Evolutionary conservation across 92 coral and sea anemone genomes (phyloP).

Genomic region (Isaurus tuberculatus): DNA sequence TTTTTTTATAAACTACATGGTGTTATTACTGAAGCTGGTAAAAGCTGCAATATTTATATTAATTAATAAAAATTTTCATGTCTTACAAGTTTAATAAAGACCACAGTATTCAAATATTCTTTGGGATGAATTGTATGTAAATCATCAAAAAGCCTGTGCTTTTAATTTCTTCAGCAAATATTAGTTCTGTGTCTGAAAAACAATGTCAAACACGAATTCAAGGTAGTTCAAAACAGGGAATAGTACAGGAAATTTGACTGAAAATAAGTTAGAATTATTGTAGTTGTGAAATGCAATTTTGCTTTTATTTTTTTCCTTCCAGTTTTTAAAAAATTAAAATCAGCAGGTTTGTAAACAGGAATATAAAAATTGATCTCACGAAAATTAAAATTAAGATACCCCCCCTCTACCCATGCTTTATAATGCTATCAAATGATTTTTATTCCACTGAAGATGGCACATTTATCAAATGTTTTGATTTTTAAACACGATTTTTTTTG

Average conservation of each 20-base stretch:
- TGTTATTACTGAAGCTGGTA: constrained; percentile 11
- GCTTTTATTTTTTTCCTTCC: constrained; percentile 17
- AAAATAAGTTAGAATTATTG: constrained; percentile 18
- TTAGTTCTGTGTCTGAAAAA: constrained; percentile 23
- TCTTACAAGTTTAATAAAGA: constrained; percentile 23
- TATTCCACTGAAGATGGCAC: constrained; percentile 11
- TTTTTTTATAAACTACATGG: constrained; percentile 21
- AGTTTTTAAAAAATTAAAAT: constrained; percentile 22
- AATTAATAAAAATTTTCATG: constrained; percentile 10
- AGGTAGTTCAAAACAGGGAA: constrained; percentile 22
- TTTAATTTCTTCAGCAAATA: constrained; percentile 24
- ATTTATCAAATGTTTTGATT: constrained; percentile 8
- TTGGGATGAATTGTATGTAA: constrained; percentile 26
- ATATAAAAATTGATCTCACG: not conserved
- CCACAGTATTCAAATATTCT: constrained; percentile 24
- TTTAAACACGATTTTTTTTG: constrained; percentile 19
- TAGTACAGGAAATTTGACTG: constrained; percentile 29
- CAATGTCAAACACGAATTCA: constrained; percentile 23
- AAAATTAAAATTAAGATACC: not conserved
- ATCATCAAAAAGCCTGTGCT: constrained; percentile 15
- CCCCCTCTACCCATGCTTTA: constrained; percentile 33
- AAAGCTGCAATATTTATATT: constrained; percentile 16
- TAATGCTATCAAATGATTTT: constrained; percentile 22
- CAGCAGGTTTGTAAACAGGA: constrained; percentile 8
- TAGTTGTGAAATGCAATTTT: constrained; percentile 23